Conservation (phyloP, 2,113 vertebrate genomes). For the Typhlomys cinereus region DNA sequence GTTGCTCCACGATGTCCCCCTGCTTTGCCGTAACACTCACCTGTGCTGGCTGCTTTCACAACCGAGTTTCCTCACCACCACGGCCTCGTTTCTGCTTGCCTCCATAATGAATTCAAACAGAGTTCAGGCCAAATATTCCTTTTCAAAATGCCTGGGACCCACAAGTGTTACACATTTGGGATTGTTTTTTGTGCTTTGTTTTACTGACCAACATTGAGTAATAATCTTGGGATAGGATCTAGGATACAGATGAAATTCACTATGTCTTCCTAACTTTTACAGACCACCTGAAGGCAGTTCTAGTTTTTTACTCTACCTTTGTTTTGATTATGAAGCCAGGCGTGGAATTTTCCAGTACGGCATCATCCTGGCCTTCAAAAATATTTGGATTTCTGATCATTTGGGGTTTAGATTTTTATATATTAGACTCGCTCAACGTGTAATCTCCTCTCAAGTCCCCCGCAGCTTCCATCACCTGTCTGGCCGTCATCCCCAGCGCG, state of each 20-base stretch:
- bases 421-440: background rate
- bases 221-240: background rate
- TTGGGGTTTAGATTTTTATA: background rate
- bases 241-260: background rate
- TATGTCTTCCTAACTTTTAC: background rate
- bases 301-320: background rate
- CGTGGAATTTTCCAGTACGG: background rate
- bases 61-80: background rate
- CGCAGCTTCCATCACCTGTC: no score
- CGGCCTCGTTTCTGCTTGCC: background rate
- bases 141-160: background rate
- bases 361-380: background rate
- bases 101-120: background rate
- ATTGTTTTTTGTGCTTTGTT: background rate
- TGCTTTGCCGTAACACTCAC: background rate
- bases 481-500: background rate
- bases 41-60: background rate
- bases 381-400: background rate
- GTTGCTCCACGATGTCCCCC: background rate
- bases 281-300: background rate
- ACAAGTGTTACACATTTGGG: background rate
- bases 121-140: background rate
- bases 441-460: background rate
- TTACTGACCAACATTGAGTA: background rate
- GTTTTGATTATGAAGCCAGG: background rate